phyloP scores from a whole-genome alignment of 2,888 invertebrate species.

The Altica lythri region DNA sequence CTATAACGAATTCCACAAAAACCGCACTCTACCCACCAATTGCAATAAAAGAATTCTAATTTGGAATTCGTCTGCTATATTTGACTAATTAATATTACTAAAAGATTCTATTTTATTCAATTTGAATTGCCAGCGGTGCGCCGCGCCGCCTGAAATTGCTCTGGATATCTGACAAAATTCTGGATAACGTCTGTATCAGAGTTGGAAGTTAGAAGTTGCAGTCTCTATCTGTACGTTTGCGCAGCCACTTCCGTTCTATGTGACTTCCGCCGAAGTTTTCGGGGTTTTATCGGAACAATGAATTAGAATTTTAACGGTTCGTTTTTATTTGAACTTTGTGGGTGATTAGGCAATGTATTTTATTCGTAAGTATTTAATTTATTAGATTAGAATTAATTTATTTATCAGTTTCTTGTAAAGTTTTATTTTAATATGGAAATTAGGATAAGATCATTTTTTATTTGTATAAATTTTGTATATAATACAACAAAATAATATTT shows the following conservation, averaged over 20 bases:
- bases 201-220: constrained; percentile 42
- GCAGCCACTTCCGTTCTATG: constrained; percentile 26
- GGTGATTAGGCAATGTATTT: too few relatives aligned
- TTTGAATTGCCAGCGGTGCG: constrained; percentile 2
- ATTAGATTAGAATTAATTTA: too few relatives aligned
- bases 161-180: constrained; percentile 41
- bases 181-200: constrained; percentile 44
- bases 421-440: too few relatives aligned
- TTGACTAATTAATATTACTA: constrained; percentile 27
- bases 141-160: constrained; percentile 43
- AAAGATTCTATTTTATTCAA: constrained; percentile 10
- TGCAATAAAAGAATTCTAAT: constrained; percentile 20
- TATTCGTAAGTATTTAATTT: too few relatives aligned
- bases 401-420: too few relatives aligned
- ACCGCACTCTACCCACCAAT: neutral
- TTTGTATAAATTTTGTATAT: too few relatives aligned
- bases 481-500: too few relatives aligned
- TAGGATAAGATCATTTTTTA: too few relatives aligned
- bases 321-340: too few relatives aligned
- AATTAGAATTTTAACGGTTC: too few relatives aligned
- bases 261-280: constrained; percentile 5
- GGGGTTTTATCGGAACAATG: constrained; percentile 4
- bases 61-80: constrained; percentile 22
- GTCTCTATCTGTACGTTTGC: constrained; percentile 42
- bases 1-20: constrained; percentile 4